phyloP scores from a whole-genome alignment of 2,888 invertebrate genomes.

The Drosophila yooni region DNA sequence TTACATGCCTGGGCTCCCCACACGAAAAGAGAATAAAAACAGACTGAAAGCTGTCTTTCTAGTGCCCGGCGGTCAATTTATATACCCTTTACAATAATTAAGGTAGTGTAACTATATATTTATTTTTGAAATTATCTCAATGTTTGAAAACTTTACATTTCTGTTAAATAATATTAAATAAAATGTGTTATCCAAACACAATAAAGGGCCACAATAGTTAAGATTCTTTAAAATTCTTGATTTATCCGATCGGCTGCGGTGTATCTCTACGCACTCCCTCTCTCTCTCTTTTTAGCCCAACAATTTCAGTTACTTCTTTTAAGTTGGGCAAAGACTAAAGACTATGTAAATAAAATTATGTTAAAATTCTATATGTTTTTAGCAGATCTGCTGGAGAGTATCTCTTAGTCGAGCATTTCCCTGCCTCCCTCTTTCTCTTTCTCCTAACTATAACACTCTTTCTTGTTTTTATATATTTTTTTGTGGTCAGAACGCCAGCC shows the following conservation, averaged over 20 bases:
- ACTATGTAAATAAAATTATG: too few relatives aligned
- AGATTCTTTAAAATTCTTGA: not conserved
- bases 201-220: too few relatives aligned
- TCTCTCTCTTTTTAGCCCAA: not conserved
- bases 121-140: not conserved
- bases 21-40: not conserved
- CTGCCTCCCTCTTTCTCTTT: not conserved
- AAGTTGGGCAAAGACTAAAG: not conserved
- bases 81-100: slow-evolving; percentile 1
- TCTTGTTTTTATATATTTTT: slow-evolving; percentile 17
- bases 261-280: fast-evolving
- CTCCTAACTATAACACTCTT: not conserved
- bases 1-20: slow-evolving; percentile 34
- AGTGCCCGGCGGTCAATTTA: slow-evolving; percentile 51
- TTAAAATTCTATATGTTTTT: too few relatives aligned
- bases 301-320: not conserved
- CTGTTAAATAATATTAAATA: not conserved
- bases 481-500: slow-evolving; percentile 19
- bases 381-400: not conserved
- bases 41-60: slow-evolving; percentile 32
- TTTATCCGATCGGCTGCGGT: not conserved
- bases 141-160: not conserved
- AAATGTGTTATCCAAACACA: too few relatives aligned
- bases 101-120: not conserved
- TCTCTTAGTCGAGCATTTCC: not conserved